phyloP scores from a whole-genome alignment of 2,113 vertebrate species.

The Gracilinanus agilis region DNA sequence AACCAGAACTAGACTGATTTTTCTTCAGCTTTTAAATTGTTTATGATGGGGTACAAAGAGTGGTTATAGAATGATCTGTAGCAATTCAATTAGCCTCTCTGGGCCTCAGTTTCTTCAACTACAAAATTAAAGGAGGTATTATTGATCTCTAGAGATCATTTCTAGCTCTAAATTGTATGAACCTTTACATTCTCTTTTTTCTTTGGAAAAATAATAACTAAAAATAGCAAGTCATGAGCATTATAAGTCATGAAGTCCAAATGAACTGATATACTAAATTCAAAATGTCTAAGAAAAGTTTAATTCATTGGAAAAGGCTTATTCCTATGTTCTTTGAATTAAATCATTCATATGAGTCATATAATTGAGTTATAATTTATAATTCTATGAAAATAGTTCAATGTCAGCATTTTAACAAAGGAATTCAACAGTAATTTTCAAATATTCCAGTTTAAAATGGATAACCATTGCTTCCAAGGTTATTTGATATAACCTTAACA shows the following conservation, averaged over 20 bases:
- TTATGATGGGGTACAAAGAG: neutral
- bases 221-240: neutral
- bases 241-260: neutral
- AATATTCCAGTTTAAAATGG: neutral
- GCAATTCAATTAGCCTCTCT: neutral
- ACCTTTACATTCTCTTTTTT: neutral
- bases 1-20: neutral
- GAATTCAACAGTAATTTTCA: neutral
- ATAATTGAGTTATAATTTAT: constrained; percentile 18
- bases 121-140: neutral
- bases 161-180: neutral
- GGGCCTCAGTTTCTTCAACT: neutral
- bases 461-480: neutral
- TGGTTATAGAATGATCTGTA: neutral
- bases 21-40: neutral
- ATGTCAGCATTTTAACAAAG: neutral
- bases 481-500: neutral
- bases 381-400: neutral
- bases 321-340: neutral
- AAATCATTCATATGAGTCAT: neutral
- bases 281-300: neutral
- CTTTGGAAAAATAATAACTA: neutral
- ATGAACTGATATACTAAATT: neutral
- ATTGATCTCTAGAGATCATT: neutral
- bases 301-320: neutral